Percentiles rank a stretch among this genome's conserved stretches.
Conservation (phyloP, 2,888 invertebrate species). For the Phyto melanocephala region DNA sequence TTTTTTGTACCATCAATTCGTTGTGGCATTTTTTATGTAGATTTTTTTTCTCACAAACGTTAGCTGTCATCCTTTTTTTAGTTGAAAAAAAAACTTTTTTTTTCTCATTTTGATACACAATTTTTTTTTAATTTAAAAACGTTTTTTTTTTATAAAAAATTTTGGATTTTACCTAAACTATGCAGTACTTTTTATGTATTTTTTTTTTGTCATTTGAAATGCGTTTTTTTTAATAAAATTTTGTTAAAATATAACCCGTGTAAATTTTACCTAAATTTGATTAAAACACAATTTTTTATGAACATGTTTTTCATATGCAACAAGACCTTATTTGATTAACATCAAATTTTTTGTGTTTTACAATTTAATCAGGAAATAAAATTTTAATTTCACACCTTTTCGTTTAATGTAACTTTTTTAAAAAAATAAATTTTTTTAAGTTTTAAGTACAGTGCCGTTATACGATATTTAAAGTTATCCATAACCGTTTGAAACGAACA, state of each 20-base stretch:
- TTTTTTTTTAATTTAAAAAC: no score
- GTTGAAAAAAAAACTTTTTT: not conserved
- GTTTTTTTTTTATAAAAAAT: no score
- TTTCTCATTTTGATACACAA: conserved; percentile 1
- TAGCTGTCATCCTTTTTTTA: not conserved
- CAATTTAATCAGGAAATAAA: not conserved
- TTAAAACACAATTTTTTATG: not conserved
- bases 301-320: no score
- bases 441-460: no score
- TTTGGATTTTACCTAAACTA: not conserved
- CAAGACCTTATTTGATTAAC: no score
- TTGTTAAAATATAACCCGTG: conserved; percentile 27
- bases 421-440: no score
- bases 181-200: not conserved
- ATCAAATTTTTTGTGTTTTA: not conserved
- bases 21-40: conserved; percentile 48
- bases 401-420: no score
- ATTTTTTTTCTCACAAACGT: conserved; percentile 57
- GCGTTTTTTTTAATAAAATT: not conserved
- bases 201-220: not conserved
- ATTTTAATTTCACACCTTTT: no score
- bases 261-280: not conserved
- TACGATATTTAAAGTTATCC: no score
- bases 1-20: conserved; percentile 49
- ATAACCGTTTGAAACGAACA: no score